phyloP scores from a whole-genome alignment of 2,888 invertebrate species.

The Didymodactylos carnosus region DNA sequence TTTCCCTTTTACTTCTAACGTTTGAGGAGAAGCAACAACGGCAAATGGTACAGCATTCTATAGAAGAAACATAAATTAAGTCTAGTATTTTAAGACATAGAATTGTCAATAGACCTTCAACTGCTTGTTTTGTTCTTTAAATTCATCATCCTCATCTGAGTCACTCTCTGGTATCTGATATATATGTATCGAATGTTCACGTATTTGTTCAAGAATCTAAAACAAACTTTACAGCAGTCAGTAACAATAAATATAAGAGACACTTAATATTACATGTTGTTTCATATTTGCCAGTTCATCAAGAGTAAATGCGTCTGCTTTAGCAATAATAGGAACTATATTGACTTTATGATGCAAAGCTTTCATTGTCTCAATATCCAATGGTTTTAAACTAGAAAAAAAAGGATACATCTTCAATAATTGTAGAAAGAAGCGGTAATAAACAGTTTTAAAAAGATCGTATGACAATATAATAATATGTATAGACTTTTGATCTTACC shows the following conservation, averaged over 20 bases:
- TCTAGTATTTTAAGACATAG: too few relatives aligned
- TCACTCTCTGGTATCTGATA: conserved; percentile 88
- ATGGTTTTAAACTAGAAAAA: conserved; percentile 18
- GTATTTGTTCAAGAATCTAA: conserved; percentile 57
- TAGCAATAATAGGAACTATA: conserved; percentile 34
- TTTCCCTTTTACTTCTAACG: conserved; percentile 61
- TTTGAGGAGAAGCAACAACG: conserved; percentile 75
- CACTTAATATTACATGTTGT: conserved; percentile 20
- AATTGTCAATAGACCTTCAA: background rate
- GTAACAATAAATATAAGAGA: background rate
- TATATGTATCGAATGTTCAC: conserved; percentile 70
- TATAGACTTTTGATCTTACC: conserved; percentile 20
- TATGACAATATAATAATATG: background rate
- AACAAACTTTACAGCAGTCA: conserved; percentile 38
- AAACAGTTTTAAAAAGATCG: background rate
- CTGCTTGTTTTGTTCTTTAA: conserved; percentile 44
- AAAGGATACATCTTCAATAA: background rate
- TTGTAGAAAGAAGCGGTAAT: too few relatives aligned
- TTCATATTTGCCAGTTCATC: conserved; percentile 28
- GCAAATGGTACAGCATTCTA: conserved; percentile 85
- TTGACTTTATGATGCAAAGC: conserved; percentile 34
- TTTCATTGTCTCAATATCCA: conserved; percentile 33
- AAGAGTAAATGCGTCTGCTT: conserved; percentile 33
- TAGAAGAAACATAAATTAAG: background rate
- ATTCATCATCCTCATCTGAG: conserved; percentile 79